A percentile compares a stretch with the other conserved stretches of the same genome.
Evolutionary conservation across 2,113 vertebrate genomes (phyloP).

Genomic region (Benitochromis conjunctus): DNA sequence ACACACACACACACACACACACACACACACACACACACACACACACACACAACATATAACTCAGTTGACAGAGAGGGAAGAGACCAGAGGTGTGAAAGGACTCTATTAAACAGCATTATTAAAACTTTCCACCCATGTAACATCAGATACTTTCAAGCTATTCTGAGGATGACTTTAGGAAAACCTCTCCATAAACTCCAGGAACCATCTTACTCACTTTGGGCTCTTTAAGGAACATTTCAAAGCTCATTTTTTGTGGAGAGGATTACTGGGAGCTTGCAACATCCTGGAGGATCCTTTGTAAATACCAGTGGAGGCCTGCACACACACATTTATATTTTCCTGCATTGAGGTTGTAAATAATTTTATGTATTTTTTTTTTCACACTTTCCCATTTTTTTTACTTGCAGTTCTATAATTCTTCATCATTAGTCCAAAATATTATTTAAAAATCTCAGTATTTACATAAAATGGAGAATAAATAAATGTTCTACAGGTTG

Average conservation of each 20-base stretch:
- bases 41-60: too few species aligned
- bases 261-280: not conserved
- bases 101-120: not conserved
- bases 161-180: not conserved
- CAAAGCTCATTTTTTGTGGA: not conserved
- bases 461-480: not conserved
- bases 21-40: too few species aligned
- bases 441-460: not conserved
- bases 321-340: not conserved
- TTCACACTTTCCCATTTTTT: not conserved
- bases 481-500: not conserved
- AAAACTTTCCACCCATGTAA: not conserved
- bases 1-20: too few species aligned
- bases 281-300: not conserved
- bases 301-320: not conserved
- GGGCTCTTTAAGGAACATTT: not conserved
- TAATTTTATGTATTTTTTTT: not conserved
- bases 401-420: not conserved
- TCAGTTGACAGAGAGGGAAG: not conserved
- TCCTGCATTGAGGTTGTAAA: not conserved
- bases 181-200: not conserved
- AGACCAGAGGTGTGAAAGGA: not conserved
- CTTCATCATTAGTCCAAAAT: not conserved
- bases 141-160: not conserved
- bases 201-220: not conserved